Conservation (phyloP, 2,113 vertebrate genomes). For the Toxotes chatareus region DNA sequence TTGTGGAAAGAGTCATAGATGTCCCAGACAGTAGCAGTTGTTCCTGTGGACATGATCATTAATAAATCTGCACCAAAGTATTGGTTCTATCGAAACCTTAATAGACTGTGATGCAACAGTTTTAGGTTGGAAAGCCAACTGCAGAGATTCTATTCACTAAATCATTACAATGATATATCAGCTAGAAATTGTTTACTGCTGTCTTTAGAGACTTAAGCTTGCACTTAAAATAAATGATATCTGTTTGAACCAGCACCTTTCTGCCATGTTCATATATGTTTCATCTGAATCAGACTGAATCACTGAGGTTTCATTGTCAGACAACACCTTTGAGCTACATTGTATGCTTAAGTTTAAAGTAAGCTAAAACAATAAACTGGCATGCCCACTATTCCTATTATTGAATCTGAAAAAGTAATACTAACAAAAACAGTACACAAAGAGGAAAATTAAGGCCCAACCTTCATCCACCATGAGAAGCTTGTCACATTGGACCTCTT, state of each 20-base stretch:
- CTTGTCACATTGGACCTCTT: slow-evolving; percentile 87
- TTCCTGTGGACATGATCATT: slow-evolving; percentile 61
- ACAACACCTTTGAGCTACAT: too few species aligned
- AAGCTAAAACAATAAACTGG: not conserved
- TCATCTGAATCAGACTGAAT: not conserved
- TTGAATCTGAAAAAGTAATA: too few species aligned
- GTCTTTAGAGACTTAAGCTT: too few species aligned
- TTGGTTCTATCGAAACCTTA: too few species aligned
- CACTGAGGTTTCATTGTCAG: not conserved
- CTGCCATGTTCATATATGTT: not conserved
- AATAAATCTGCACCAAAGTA: not conserved
- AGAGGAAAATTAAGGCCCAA: slow-evolving; percentile 48
- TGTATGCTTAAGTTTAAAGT: not conserved
- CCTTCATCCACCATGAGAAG: slow-evolving; percentile 85
- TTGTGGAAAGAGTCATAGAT: slow-evolving; percentile 80
- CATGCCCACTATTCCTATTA: not conserved
- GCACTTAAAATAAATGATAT: too few species aligned
- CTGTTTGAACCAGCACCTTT: not conserved
- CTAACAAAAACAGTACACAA: not conserved
- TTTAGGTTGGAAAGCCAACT: not conserved
- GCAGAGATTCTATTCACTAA: not conserved
- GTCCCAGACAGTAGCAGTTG: slow-evolving; percentile 86
- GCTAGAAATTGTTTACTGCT: not conserved
- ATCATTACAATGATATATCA: not conserved
- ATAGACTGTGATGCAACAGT: not conserved